Evolutionary conservation across 2,113 vertebrate genomes (phyloP).

Genomic region (Pithys albifrons): DNA sequence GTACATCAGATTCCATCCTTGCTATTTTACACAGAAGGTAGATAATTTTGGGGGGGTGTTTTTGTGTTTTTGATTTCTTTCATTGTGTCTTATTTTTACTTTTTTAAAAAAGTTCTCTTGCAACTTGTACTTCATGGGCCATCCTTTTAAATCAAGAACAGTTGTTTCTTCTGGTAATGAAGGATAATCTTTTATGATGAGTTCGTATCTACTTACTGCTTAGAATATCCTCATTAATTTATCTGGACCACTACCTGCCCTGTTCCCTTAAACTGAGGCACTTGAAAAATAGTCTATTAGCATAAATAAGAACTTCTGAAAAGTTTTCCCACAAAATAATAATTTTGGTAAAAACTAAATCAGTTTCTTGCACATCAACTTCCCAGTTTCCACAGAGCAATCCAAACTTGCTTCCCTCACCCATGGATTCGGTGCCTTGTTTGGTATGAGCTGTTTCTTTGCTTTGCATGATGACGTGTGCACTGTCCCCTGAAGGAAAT

Average conservation of each 20-base stretch:
- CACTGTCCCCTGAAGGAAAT: not conserved
- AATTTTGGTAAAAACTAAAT: not conserved
- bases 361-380: not conserved
- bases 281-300: not conserved
- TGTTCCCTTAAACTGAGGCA: not conserved
- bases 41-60: not conserved
- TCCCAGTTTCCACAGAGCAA: not conserved
- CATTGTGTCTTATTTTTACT: not conserved
- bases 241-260: not conserved
- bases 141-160: not conserved
- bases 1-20: not conserved
- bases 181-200: not conserved
- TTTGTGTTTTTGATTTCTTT: not conserved
- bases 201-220: not conserved
- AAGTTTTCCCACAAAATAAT: not conserved
- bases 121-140: not conserved
- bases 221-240: not conserved
- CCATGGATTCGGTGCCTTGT: not conserved
- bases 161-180: not conserved
- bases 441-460: conserved; percentile 6
- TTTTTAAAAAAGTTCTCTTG: not conserved
- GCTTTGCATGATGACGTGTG: not conserved
- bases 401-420: not conserved
- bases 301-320: not conserved
- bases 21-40: not conserved